Evolutionary conservation across 1,140 invertebrate species (phyloP).

Genomic region (Scaptomyza pallida): DNA sequence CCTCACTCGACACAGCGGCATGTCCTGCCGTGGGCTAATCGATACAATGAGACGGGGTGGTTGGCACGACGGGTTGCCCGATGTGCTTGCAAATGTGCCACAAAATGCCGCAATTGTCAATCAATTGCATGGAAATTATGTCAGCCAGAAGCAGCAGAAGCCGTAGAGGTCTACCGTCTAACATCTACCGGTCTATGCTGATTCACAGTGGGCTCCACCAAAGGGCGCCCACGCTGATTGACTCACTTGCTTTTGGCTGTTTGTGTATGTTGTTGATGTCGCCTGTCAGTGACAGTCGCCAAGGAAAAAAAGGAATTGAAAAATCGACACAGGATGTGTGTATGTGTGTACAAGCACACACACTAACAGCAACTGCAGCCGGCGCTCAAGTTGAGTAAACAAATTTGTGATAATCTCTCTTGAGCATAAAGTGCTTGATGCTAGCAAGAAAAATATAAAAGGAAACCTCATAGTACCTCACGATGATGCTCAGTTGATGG

Average conservation of each 20-base stretch:
- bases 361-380: slow-evolving; percentile 25
- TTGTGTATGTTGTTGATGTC: slow-evolving; percentile 38
- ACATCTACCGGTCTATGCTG: background rate
- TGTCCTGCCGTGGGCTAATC: slow-evolving; percentile 71
- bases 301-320: slow-evolving; percentile 55
- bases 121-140: slow-evolving; percentile 81
- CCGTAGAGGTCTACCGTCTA: background rate
- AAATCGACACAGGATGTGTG: slow-evolving; percentile 41
- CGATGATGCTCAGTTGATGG: slow-evolving; percentile 43
- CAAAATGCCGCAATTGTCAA: slow-evolving; percentile 81
- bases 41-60: slow-evolving; percentile 65
- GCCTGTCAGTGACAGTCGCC: slow-evolving; percentile 64
- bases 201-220: background rate
- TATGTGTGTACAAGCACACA: slow-evolving; percentile 39
- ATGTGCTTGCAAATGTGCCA: slow-evolving; percentile 74
- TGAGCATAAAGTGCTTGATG: slow-evolving; percentile 45
- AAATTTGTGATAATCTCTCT: slow-evolving; percentile 78
- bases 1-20: background rate
- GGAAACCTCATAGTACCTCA: slow-evolving; percentile 37
- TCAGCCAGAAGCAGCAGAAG: slow-evolving; percentile 33
- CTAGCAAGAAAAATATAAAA: slow-evolving; percentile 19
- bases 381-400: slow-evolving; percentile 61
- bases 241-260: background rate
- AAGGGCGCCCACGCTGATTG: slow-evolving; percentile 1
- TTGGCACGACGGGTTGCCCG: slow-evolving; percentile 50